Evolutionary conservation across 1,140 invertebrate genomes (phyloP).

Genomic region (Eriosoma lanigerum): DNA sequence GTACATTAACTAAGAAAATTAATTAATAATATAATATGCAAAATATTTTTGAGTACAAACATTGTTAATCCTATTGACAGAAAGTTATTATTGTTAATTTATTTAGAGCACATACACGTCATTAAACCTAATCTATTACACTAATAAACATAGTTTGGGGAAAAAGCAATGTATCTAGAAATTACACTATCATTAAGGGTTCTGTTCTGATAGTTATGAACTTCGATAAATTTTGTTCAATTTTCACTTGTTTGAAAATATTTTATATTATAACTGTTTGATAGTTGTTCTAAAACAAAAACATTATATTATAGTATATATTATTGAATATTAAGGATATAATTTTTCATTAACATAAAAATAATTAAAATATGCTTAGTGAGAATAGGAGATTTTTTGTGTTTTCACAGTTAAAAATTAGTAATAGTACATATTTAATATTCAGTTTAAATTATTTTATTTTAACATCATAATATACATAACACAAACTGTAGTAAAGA

Average conservation of each 20-base stretch:
- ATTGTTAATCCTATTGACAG: conserved; percentile 48
- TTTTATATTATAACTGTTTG: conserved; percentile 20
- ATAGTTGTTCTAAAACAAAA: conserved; percentile 44
- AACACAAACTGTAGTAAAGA: no score
- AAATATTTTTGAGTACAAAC: conserved; percentile 31
- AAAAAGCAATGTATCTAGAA: conserved; percentile 40
- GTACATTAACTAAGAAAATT: conserved; percentile 10
- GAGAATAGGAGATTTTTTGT: no score
- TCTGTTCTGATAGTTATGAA: conserved; percentile 19
- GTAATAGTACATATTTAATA: no score
- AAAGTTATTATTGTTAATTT: conserved; percentile 37
- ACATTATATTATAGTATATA: not conserved
- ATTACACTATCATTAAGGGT: conserved; percentile 21
- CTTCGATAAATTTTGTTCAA: not conserved
- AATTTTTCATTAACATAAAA: no score
- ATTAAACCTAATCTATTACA: conserved; percentile 37
- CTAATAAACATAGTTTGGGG: conserved; percentile 26
- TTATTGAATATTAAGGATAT: no score
- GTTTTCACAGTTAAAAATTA: no score
- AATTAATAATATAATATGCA: conserved; percentile 43
- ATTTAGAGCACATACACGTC: conserved; percentile 46
- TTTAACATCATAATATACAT: no score
- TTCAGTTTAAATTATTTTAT: no score
- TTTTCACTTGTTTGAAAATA: conserved; percentile 14
- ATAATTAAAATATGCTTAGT: not conserved